Evolutionary conservation across 2,113 vertebrate species (phyloP).

Genomic region (Anguilla japonica): DNA sequence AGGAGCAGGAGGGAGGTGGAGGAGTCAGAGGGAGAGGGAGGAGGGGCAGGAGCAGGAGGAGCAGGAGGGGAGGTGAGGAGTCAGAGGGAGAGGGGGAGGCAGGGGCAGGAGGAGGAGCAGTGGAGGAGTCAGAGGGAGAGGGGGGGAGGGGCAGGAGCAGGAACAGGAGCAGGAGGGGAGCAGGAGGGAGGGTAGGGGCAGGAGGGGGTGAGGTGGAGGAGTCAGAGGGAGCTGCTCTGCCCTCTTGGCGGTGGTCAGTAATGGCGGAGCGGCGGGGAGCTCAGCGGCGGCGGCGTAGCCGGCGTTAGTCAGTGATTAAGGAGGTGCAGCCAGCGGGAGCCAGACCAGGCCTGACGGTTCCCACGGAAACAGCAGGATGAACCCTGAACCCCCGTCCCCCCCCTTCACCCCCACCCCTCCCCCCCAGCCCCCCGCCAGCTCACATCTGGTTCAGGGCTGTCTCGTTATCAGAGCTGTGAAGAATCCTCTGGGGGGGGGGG

Average conservation of each 20-base stretch:
- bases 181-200: background rate
- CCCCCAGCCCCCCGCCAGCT: slow-evolving; percentile 12
- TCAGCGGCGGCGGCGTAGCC: too few species aligned
- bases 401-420: background rate
- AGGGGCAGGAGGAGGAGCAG: background rate
- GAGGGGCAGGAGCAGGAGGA: background rate
- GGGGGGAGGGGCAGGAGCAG: background rate
- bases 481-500: slow-evolving; percentile 46
- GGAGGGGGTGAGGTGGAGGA: too few species aligned
- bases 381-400: background rate
- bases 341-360: slow-evolving; percentile 1
- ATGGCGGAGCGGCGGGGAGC: too few species aligned
- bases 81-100: background rate
- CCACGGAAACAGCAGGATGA: background rate
- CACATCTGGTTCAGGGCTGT: slow-evolving; percentile 63
- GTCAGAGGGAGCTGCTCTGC: too few species aligned
- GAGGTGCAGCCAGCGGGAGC: slow-evolving; percentile 38
- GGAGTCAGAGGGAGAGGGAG: background rate
- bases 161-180: background rate
- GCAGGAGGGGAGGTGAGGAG: background rate
- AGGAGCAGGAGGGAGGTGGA: too few species aligned
- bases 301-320: slow-evolving; percentile 45
- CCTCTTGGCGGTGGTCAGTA: too few species aligned
- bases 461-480: slow-evolving; percentile 54
- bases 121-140: background rate